These are phyloP conservation scores for Euzetes globulus DNA, from an alignment of 2,888 invertebrate species.

Conservation along the genomic window DNA sequence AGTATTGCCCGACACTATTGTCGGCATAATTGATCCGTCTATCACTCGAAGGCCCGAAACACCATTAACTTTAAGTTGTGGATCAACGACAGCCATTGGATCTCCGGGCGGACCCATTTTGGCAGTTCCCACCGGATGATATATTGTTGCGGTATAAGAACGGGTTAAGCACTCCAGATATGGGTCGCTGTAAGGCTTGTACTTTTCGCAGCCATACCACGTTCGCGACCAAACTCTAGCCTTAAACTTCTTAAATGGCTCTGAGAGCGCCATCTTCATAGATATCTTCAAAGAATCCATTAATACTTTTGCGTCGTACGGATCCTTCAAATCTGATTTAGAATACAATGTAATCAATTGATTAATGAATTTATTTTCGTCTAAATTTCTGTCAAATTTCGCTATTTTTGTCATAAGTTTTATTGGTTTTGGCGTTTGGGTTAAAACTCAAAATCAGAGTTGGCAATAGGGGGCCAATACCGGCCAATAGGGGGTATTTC, in stretches of 20 bases:
- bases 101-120: conserved; percentile 39
- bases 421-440: too few relatives aligned
- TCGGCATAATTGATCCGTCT: conserved; percentile 82
- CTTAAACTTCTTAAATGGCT: conserved; percentile 37
- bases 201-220: conserved; percentile 54
- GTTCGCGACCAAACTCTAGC: conserved; percentile 31
- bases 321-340: conserved; percentile 50
- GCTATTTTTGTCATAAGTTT: too few relatives aligned
- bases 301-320: conserved; percentile 60
- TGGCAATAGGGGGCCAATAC: too few relatives aligned
- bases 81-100: conserved; percentile 40
- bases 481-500: too few relatives aligned
- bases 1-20: conserved; percentile 78
- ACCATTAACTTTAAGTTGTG: conserved; percentile 50
- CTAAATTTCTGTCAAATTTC: too few relatives aligned
- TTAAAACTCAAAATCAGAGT: too few relatives aligned
- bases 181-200: conserved; percentile 47
- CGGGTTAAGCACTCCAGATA: conserved; percentile 39
- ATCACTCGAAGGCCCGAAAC: conserved; percentile 69
- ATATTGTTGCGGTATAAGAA: conserved; percentile 40
- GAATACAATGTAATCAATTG: not conserved
- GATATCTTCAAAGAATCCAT: conserved; percentile 39
- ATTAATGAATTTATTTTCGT: not conserved
- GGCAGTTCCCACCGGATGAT: conserved; percentile 41
- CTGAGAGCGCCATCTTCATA: conserved; percentile 36